phyloP scores from a whole-genome alignment of 2,888 invertebrate species.

The Philereme vetulata region DNA sequence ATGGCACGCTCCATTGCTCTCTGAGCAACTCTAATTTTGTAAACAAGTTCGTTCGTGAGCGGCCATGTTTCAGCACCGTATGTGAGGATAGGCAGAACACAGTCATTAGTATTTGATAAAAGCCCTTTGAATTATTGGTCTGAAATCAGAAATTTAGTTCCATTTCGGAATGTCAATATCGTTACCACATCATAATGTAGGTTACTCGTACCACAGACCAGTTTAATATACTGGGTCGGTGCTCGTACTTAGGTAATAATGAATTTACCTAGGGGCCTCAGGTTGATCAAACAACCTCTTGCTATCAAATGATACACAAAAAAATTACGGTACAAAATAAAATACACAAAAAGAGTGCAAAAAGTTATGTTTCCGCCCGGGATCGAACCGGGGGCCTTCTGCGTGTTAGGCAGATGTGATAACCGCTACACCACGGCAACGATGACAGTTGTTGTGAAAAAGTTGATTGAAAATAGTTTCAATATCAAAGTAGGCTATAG shows the following conservation, averaged over 20 bases:
- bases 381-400: conserved; percentile 96
- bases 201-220: neutral
- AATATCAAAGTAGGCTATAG: too few relatives aligned
- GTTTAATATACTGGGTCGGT: neutral
- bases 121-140: conserved; percentile 10
- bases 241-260: too few relatives aligned
- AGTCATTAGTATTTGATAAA: conserved; percentile 16
- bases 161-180: conserved; percentile 14
- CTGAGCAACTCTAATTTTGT: too few relatives aligned
- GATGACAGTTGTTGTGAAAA: neutral
- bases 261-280: neutral
- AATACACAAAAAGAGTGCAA: conserved; percentile 12
- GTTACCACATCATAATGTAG: conserved; percentile 7
- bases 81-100: too few relatives aligned
- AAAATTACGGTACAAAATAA: neutral
- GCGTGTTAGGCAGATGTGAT: conserved; percentile 97
- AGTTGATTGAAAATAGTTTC: too few relatives aligned
- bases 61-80: too few relatives aligned
- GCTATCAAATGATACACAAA: neutral
- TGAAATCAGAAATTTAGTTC: conserved; percentile 21
- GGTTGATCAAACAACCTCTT: conserved; percentile 1
- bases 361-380: conserved; percentile 89
- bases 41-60: too few relatives aligned
- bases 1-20: too few relatives aligned
- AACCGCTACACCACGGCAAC: conserved; percentile 93